Evolutionary conservation across 2,113 vertebrate genomes (phyloP).

Genomic region (Pterophyllum scalare): DNA sequence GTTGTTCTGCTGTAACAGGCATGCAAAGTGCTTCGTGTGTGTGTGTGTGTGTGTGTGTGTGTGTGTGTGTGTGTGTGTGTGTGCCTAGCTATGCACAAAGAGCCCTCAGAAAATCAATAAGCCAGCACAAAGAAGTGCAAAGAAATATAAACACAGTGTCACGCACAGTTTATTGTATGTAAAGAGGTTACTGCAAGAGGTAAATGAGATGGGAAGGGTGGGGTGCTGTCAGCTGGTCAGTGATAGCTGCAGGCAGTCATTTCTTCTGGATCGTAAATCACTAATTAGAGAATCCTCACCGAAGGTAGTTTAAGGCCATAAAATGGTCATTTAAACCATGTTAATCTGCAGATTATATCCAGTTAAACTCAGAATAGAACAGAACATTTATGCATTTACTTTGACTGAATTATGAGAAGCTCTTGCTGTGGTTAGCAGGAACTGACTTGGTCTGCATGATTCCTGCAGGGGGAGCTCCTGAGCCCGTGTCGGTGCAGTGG

Average conservation of each 20-base stretch:
- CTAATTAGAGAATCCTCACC: background rate
- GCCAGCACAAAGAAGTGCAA: constrained; percentile 13
- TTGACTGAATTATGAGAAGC: background rate
- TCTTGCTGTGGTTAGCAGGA: background rate
- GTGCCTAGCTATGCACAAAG: constrained; percentile 12
- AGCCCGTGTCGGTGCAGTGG: constrained; percentile 96
- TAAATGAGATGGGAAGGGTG: constrained; percentile 29
- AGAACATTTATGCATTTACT: background rate
- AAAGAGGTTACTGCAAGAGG: constrained; percentile 2
- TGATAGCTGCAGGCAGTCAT: constrained; percentile 6
- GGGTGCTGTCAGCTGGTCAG: background rate
- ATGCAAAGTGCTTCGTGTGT: background rate
- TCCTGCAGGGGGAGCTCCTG: constrained; percentile 92
- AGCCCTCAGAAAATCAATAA: constrained; percentile 44
- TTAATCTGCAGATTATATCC: background rate
- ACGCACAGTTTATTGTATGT: background rate
- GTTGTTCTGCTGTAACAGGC: constrained; percentile 26
- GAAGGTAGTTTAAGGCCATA: background rate
- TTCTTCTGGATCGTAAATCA: constrained; percentile 17
- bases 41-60: constrained; percentile 1
- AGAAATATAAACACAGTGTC: constrained; percentile 30
- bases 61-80: constrained; percentile 16
- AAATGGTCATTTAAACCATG: background rate
- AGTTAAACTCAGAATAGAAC: background rate
- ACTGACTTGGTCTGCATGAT: background rate